phyloP scores from a whole-genome alignment of 1,140 invertebrate genomes.

The Eulimnadia texana region DNA sequence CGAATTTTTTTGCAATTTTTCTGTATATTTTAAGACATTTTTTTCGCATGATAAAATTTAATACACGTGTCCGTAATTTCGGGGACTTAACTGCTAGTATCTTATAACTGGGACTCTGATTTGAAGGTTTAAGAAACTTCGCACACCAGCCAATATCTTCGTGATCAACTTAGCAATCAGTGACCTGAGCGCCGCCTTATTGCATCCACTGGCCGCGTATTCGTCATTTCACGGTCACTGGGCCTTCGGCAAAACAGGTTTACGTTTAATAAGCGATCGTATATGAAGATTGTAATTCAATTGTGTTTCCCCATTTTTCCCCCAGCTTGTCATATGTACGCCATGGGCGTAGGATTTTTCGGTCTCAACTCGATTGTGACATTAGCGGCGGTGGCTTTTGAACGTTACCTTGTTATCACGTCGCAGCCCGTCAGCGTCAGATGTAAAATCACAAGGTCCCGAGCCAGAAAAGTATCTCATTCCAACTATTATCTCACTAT shows the following conservation, averaged over 20 bases:
- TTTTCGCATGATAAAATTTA: no score
- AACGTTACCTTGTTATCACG: slow-evolving; percentile 37
- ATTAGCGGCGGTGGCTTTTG: slow-evolving; percentile 35
- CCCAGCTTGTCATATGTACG: slow-evolving; percentile 39
- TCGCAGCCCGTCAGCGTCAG: slow-evolving; percentile 29
- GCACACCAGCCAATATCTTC: slow-evolving; percentile 28
- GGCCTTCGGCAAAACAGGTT: slow-evolving; percentile 24
- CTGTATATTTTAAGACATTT: no score
- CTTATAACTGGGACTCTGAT: not conserved
- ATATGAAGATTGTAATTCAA: not conserved
- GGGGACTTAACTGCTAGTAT: not conserved
- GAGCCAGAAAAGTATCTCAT: slow-evolving; percentile 23
- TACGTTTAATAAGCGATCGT: not conserved
- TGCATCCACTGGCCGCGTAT: slow-evolving; percentile 30
- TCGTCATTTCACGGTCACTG: slow-evolving; percentile 29
- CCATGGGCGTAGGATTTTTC: slow-evolving; percentile 34
- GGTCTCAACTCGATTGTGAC: slow-evolving; percentile 38
- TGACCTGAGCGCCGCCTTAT: slow-evolving; percentile 27
- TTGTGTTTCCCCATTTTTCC: not conserved
- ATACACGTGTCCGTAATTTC: no score
- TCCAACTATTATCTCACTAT: no score
- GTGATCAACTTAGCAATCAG: slow-evolving; percentile 30
- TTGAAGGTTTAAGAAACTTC: slow-evolving; percentile 26
- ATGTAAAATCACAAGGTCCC: slow-evolving; percentile 25
- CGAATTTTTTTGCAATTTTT: no score